Evolutionary conservation across 2,888 invertebrate genomes (phyloP).

Genomic region (Stenolophus ochropezus): DNA sequence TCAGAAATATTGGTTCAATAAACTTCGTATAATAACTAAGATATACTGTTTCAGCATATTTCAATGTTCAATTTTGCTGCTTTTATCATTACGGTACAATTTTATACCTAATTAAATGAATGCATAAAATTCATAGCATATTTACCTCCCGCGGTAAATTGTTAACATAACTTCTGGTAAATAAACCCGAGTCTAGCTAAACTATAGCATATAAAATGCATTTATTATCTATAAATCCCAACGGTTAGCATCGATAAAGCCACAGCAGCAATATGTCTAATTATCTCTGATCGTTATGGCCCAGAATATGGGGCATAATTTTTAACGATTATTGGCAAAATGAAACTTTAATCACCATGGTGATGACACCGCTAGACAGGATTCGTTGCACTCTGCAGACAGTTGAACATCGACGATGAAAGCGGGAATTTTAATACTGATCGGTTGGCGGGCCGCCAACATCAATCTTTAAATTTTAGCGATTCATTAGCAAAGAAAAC

Average conservation of each 20-base stretch:
- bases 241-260: not conserved
- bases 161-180: not conserved
- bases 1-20: not conserved
- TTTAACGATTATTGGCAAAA: constrained; percentile 33
- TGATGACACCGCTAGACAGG: constrained; percentile 17
- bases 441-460: constrained; percentile 2
- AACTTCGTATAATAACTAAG: not conserved
- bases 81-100: not conserved
- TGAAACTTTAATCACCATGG: constrained; percentile 16
- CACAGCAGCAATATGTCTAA: constrained; percentile 26
- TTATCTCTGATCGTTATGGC: constrained; percentile 27
- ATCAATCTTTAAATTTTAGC: not conserved
- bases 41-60: not conserved
- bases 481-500: constrained; percentile 1
- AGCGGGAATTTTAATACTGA: constrained; percentile 23
- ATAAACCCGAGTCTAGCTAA: not conserved
- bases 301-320: constrained; percentile 18
- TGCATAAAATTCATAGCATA: not conserved
- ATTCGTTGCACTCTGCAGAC: constrained; percentile 25
- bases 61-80: not conserved
- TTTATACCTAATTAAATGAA: not conserved
- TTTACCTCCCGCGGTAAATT: not conserved
- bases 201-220: constrained; percentile 2
- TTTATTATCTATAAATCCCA: constrained; percentile 19
- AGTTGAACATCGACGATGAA: constrained; percentile 10